Percentiles rank a stretch among this genome's conserved stretches.
Conservation (phyloP, 2,888 invertebrate species). For the Athripsodes cinereus region DNA sequence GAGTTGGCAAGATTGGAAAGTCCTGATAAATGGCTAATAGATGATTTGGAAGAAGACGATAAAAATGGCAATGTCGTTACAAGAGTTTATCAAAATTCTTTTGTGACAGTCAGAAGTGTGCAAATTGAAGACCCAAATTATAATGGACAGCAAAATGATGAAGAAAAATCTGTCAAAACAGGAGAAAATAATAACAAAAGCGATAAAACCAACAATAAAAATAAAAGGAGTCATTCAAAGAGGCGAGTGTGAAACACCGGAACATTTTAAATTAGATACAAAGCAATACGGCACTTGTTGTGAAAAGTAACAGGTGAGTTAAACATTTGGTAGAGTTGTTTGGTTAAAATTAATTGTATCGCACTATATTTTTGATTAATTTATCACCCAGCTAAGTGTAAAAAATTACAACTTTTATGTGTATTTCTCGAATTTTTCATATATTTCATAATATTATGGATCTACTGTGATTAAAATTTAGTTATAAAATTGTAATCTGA, state of each 20-base stretch:
- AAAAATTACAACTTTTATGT: no score
- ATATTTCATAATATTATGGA: no score
- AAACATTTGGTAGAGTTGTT: background rate
- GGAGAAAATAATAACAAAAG: background rate
- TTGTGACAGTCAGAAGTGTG: conserved; percentile 38
- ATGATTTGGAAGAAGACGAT: conserved; percentile 30
- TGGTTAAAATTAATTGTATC: no score
- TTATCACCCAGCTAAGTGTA: no score
- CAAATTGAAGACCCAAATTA: conserved; percentile 37
- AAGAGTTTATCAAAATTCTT: conserved; percentile 39
- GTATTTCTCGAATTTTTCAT: no score
- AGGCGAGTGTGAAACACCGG: background rate
- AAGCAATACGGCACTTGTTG: background rate
- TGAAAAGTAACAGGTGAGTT: background rate
- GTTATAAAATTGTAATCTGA: no score
- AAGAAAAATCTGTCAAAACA: background rate
- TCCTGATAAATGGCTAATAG: conserved; percentile 29
- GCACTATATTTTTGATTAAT: no score
- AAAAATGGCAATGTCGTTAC: conserved; percentile 39
- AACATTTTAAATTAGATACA: background rate
- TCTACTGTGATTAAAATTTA: no score
- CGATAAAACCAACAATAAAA: background rate
- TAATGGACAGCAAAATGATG: conserved; percentile 6
- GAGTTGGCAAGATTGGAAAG: conserved; percentile 30
- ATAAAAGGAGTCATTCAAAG: background rate